A percentile compares a stretch with the other conserved stretches of the same genome.
Evolutionary conservation across 2,888 invertebrate species (phyloP).

Genomic region (Philhelius pedissequus): DNA sequence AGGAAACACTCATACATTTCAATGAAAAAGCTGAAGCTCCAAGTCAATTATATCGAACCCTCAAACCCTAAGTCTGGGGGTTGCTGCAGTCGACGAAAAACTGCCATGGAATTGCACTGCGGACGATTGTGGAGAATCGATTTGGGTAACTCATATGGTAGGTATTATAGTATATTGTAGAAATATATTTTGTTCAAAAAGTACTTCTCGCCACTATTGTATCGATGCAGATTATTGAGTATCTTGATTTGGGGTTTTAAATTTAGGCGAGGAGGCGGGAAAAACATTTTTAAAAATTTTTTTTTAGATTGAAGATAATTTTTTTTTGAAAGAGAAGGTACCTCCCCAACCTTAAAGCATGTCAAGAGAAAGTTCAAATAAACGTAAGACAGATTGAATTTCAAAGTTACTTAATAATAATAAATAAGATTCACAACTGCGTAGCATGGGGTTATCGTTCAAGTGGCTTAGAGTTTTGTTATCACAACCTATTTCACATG

Average conservation of each 20-base stretch:
- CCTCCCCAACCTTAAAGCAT: neutral
- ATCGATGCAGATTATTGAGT: neutral
- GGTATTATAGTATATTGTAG: slow-evolving; percentile 4
- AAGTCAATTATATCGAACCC: slow-evolving; percentile 33
- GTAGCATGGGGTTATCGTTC: too few relatives aligned
- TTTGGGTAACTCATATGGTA: slow-evolving; percentile 58
- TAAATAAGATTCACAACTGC: too few relatives aligned
- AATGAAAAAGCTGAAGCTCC: slow-evolving; percentile 57
- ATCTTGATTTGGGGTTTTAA: slow-evolving; percentile 1
- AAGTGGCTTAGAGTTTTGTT: too few relatives aligned
- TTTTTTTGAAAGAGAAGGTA: neutral
- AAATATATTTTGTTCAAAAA: neutral
- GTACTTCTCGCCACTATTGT: neutral
- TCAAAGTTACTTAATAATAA: too few relatives aligned
- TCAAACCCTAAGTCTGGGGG: neutral
- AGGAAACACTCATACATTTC: slow-evolving; percentile 55
- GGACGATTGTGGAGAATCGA: slow-evolving; percentile 57
- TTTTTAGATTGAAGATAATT: neutral
- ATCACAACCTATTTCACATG: too few relatives aligned
- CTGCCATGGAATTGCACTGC: slow-evolving; percentile 23
- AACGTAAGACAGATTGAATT: too few relatives aligned
- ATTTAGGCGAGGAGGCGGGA: neutral
- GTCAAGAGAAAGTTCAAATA: neutral
- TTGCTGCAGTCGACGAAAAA: neutral
- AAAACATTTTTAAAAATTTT: neutral